Evolutionary conservation across 2,113 vertebrate genomes (phyloP).

Genomic region (Mormoops blainvillei): DNA sequence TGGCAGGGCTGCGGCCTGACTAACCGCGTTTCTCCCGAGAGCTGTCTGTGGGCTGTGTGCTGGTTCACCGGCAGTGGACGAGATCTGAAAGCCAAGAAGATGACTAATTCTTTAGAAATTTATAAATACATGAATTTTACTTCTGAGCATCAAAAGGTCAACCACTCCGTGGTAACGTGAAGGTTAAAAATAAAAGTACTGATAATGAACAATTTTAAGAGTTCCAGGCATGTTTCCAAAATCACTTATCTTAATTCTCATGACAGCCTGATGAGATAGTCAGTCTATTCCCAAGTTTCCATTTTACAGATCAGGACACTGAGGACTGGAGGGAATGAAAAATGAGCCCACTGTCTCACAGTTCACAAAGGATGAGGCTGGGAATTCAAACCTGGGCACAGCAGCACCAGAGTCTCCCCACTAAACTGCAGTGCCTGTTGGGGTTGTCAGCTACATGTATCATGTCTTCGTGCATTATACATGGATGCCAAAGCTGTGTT

Average conservation of each 20-base stretch:
- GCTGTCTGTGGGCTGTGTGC: conserved; percentile 78
- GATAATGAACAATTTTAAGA: accelerated
- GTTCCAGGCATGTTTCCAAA: neutral
- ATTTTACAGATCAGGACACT: neutral
- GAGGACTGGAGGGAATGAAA: neutral
- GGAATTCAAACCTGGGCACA: accelerated
- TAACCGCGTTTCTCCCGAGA: conserved; percentile 85
- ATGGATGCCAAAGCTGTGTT: neutral
- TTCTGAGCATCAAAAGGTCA: conserved; percentile 19
- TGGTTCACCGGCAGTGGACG: conserved; percentile 79
- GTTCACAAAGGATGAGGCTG: neutral
- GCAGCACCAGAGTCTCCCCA: accelerated
- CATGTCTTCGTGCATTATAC: accelerated
- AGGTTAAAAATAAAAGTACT: neutral
- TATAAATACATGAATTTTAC: conserved; percentile 25
- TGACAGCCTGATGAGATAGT: no score
- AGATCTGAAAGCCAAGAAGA: conserved; percentile 67
- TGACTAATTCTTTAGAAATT: conserved; percentile 49
- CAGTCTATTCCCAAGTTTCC: neutral
- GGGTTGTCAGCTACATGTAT: neutral
- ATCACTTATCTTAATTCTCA: neutral
- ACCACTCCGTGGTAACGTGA: neutral
- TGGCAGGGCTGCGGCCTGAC: conserved; percentile 75
- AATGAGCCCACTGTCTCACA: neutral
- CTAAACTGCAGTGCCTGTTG: accelerated